Evolutionary conservation across 2,888 invertebrate species (phyloP), one percentile per base, ranked within the genome.

Genomic region (Mechanitis mazaeus): DNA sequence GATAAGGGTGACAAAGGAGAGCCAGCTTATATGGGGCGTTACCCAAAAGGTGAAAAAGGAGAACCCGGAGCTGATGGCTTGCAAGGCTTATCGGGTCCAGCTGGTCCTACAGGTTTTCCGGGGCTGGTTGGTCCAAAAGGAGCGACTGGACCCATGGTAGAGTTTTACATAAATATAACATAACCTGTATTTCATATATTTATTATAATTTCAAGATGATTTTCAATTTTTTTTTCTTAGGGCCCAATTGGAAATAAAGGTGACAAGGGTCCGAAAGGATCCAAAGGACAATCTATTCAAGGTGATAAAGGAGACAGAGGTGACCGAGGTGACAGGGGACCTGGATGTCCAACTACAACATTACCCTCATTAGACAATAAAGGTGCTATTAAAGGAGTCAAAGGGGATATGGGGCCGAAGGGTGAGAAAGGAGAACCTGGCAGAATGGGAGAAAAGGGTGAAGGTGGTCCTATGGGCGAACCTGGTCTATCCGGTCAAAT

Each of bases 31-130:
- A 93, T 93, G 45, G 94, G 94, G 63, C 89, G 92, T 33, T 92
- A 92, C 70, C 90, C 92, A 0, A 95, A 95, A 80, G 97, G 97
- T 46, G 94, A 95, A 78, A 96, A 97, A 76, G 97, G 97, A 77
- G 96, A 96, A 80, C 94, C 94, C 3, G 95, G 97, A 56, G 83
- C 91, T 47, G 93, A 94, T 73, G 97, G 97, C 54, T 92, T 92
- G 56, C 90, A 90, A 71, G 95, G 95, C 53, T 83, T 86, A 7
- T 85, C 91, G 9, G 95, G 95, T 12, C 84, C 91, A 47, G 91
- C 93, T 4, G 95, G 95, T 3, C 91, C 91, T 1, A 74, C 88
- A 53, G 95, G 95, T 45, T 89, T 85, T n/a, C 71, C 79, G 3
- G 94, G 95, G 11, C 75, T 85, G 31, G 68, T 79, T 42, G 95